Evolutionary conservation across 1,140 invertebrate genomes (phyloP).

Genomic region (Rhynchophorus ferrugineus): DNA sequence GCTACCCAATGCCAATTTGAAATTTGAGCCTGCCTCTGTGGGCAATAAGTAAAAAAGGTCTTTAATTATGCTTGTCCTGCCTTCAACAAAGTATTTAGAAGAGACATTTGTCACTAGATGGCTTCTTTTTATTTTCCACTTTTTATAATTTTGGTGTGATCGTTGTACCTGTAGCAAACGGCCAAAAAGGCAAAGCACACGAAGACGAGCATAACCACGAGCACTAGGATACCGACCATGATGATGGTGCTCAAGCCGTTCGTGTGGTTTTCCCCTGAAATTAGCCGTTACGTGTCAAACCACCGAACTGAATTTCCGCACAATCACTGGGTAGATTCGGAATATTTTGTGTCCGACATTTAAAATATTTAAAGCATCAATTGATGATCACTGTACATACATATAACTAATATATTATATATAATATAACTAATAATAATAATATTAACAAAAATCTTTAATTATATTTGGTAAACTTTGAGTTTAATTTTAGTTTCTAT

Average conservation of each 20-base stretch:
- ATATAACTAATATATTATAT: too few species aligned
- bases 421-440: too few species aligned
- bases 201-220: constrained; percentile 86
- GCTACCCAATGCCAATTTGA: constrained; percentile 1
- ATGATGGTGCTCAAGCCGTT: constrained; percentile 79
- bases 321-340: background rate
- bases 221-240: constrained; percentile 86
- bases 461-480: too few species aligned
- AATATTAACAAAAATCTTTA: too few species aligned
- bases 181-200: constrained; percentile 89
- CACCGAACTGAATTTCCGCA: constrained; percentile 5
- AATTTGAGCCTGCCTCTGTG: too few species aligned
- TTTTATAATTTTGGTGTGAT: background rate
- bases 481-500: too few species aligned
- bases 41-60: too few species aligned
- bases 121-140: background rate
- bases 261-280: constrained; percentile 57
- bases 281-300: constrained; percentile 7
- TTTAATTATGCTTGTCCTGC: too few species aligned
- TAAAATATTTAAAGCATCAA: too few species aligned
- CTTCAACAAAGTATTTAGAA: too few species aligned
- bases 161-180: constrained; percentile 87
- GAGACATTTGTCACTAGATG: background rate
- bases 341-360: too few species aligned
- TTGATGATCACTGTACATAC: too few species aligned